Base-by-base conservation (phyloP, 2,797 vertebrate species). In the Enoplosus armatus region DNA sequence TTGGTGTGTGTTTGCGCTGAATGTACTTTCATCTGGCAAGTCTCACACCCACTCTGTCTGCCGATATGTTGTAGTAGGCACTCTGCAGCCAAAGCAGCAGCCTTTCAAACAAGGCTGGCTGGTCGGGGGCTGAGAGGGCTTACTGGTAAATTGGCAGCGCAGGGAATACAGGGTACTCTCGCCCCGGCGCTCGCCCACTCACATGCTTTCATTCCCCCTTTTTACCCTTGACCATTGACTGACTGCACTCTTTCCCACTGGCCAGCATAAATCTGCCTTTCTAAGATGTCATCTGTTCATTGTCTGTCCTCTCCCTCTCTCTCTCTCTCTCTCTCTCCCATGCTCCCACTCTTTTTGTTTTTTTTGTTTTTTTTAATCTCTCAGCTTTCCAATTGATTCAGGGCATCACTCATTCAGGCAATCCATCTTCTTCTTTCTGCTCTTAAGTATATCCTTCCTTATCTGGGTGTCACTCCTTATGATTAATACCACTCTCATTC, bases 61-160 rank as follows among this genome's bases (percentile, higher is more conserved):
- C 89, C 50, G 86, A 84, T 90, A 80, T 83, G 90, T 88, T 89
- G 85, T 86, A 92, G 85, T 69, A 86, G 87, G 82, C 89, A 77
- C 89, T 91, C 89, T 91, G 81, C 87, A 93, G 91, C 92, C 89
- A 87, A 82, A 80, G 87, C 86, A 73, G 81, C 83, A 86, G 90
- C 82, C 89, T 93, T 92, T 93, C 91, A 92, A 93, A 92, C 79
- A 71, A 77, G 80, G 45, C 92, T 77, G 82, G 82, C 80, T 90
- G 84, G 82, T 87, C 18, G 83, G 82, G 79, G 85, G 89, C 86
- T 88, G 87, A 90, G 85, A 91, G 89, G 88, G 89, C 87, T 93
- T 91, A 80, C 89, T 91, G 92, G 79, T 93, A 95, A 95, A 95
- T 95, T 95, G 92, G 93, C 88, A 94, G 94, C 90, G 87, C 72